These are phyloP conservation scores for Axinella damicornis DNA, from an alignment of 37 sponge, comb jelly and placozoan species.

Conservation along the genomic window DNA sequence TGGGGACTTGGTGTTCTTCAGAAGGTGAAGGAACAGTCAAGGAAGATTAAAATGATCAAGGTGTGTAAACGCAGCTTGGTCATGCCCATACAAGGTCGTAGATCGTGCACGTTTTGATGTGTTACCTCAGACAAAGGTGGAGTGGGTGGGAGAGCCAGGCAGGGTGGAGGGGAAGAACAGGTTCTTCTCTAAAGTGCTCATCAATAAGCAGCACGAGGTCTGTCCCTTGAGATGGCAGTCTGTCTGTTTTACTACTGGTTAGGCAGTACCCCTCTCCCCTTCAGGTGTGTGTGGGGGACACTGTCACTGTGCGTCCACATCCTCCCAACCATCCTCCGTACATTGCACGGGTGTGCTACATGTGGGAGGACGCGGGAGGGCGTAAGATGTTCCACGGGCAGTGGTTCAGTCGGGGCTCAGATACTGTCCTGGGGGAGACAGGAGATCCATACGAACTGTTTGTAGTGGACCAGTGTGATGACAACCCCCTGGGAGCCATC, in stretches of 20 bases:
- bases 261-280: background rate
- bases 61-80: background rate
- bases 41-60: slow-evolving; percentile 60
- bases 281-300: slow-evolving; percentile 62
- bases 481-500: slow-evolving; percentile 81
- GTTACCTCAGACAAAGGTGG: slow-evolving; percentile 49
- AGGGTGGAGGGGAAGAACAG: slow-evolving; percentile 35
- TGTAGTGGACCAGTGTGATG: slow-evolving; percentile 82
- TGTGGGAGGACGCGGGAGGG: slow-evolving; percentile 70
- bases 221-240: background rate
- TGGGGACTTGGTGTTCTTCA: background rate
- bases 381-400: slow-evolving; percentile 78
- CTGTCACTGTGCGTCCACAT: slow-evolving; percentile 76
- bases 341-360: slow-evolving; percentile 56
- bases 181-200: slow-evolving; percentile 61
- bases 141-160: slow-evolving; percentile 71
- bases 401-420: slow-evolving; percentile 68
- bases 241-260: too few species aligned
- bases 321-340: slow-evolving; percentile 56
- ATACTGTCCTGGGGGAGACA: slow-evolving; percentile 78
- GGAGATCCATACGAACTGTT: slow-evolving; percentile 87
- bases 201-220: slow-evolving; percentile 32
- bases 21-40: slow-evolving; percentile 23
- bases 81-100: background rate
- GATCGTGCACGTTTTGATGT: background rate